These are phyloP conservation scores for Muschampia plurimacula DNA, from an alignment of 2,888 invertebrate species.

Conservation along the genomic window DNA sequence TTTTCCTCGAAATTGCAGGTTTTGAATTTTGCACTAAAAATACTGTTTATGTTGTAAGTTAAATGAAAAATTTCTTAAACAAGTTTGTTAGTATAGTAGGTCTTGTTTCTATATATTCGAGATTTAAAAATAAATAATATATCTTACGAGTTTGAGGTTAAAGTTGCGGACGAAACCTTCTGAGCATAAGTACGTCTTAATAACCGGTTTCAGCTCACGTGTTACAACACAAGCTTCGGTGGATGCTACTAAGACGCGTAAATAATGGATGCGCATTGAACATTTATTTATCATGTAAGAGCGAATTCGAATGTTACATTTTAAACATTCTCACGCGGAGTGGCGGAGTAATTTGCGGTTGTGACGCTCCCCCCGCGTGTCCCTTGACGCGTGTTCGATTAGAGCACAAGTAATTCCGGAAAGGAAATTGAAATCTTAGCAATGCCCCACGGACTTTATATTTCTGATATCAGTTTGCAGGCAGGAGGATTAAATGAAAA, in stretches of 20 bases:
- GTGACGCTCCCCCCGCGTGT: constrained; percentile 62
- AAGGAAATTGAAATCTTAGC: constrained; percentile 86
- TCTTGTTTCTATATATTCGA: too few species aligned
- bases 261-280: constrained; percentile 67
- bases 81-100: too few species aligned
- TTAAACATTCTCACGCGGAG: constrained; percentile 80
- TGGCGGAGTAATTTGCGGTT: constrained; percentile 81
- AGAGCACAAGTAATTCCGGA: constrained; percentile 84
- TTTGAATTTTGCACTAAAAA: too few species aligned
- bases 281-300: constrained; percentile 60
- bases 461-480: constrained; percentile 62
- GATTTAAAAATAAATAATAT: too few species aligned
- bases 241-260: constrained; percentile 21
- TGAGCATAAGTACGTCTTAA: too few species aligned
- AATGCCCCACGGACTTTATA: constrained; percentile 80
- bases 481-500: constrained; percentile 72
- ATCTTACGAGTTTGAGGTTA: too few species aligned
- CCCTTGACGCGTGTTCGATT: constrained; percentile 84
- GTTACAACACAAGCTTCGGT: constrained; percentile 1
- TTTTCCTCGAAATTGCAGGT: neutral
- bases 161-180: too few species aligned
- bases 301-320: constrained; percentile 76
- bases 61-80: too few species aligned
- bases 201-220: neutral
- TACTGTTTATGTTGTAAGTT: too few species aligned